These are phyloP conservation scores for Anoplopoma fimbria DNA, from an alignment of 2,113 vertebrate genomes.

Conservation along the genomic window DNA sequence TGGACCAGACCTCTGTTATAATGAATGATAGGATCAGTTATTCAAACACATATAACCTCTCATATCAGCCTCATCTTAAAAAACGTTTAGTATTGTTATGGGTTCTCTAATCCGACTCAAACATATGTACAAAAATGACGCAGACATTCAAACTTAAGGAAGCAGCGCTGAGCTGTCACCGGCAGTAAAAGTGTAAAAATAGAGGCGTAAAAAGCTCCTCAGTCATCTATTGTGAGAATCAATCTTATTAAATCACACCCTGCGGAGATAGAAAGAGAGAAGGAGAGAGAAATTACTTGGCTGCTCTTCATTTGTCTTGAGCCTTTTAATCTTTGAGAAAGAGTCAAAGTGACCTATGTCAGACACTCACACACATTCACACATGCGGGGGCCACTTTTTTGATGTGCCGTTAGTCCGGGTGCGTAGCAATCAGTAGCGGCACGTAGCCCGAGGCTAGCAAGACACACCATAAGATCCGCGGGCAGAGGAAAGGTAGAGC, in stretches of 20 bases:
- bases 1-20: not conserved
- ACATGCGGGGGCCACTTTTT: conserved; percentile 59
- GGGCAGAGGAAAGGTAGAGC: conserved; percentile 23
- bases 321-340: conserved; percentile 59
- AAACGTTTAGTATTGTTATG: not conserved
- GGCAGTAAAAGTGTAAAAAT: conserved; percentile 46
- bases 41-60: conserved; percentile 7
- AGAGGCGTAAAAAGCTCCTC: conserved; percentile 35
- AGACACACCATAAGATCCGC: conserved; percentile 50
- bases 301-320: conserved; percentile 58
- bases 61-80: conserved; percentile 1
- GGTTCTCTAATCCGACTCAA: conserved; percentile 7
- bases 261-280: conserved; percentile 17
- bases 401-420: conserved; percentile 62
- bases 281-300: conserved; percentile 32
- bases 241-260: conserved; percentile 64
- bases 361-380: conserved; percentile 10
- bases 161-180: conserved; percentile 29
- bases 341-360: conserved; percentile 46
- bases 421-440: conserved; percentile 64
- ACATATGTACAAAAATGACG: too few relatives aligned
- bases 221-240: conserved; percentile 55
- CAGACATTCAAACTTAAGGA: conserved; percentile 21
- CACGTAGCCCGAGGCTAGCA: conserved; percentile 65
- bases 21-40: conserved; percentile 7